Conservation (phyloP, 2,797 vertebrate genomes). For the Lepilemur septentrionalis region DNA sequence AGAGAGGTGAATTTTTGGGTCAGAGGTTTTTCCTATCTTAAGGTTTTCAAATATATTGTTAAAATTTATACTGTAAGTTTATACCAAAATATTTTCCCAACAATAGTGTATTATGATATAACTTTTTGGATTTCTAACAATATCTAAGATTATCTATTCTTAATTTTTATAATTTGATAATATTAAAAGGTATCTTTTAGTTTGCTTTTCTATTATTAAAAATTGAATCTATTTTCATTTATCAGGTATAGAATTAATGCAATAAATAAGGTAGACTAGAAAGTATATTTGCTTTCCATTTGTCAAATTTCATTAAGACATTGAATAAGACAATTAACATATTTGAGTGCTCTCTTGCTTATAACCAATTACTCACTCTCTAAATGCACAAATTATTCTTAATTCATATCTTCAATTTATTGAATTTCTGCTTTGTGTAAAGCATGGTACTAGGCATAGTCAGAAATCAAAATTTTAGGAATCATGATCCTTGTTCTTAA, state of each 20-base stretch:
- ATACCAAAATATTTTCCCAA: not conserved
- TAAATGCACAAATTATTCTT: conserved; percentile 8
- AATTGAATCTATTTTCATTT: not conserved
- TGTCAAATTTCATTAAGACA: not conserved
- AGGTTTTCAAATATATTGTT: not conserved
- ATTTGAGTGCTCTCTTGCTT: not conserved
- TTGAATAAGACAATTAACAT: not conserved
- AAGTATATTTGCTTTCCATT: not conserved
- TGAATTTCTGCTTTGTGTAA: not conserved
- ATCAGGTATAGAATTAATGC: not conserved
- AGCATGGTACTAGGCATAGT: not conserved
- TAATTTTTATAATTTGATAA: not conserved
- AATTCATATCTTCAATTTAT: not conserved
- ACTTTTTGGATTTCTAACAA: not conserved
- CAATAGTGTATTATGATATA: not conserved
- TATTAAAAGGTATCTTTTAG: not conserved
- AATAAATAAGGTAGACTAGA: not conserved
- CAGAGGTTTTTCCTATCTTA: not conserved
- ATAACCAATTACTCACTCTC: not conserved
- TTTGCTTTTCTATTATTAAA: not conserved
- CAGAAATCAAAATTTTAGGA: not conserved
- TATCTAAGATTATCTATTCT: not conserved
- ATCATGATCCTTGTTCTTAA: not conserved
- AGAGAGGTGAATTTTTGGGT: not conserved
- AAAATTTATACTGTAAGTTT: not conserved